Evolutionary conservation across 2,113 vertebrate species (phyloP).

Genomic region (Sterna hirundo): DNA sequence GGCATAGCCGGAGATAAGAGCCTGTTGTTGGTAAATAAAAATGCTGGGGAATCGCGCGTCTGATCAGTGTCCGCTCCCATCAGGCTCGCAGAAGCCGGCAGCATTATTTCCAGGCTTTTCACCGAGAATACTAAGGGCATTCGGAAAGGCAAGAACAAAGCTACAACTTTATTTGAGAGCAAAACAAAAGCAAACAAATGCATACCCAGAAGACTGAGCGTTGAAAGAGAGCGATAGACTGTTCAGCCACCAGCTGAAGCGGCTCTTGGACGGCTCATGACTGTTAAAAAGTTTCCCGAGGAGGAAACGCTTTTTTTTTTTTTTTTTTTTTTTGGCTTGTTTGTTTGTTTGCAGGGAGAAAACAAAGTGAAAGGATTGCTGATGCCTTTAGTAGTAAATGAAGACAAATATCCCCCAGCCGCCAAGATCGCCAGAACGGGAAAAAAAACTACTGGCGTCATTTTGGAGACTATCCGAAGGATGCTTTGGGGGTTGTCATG

Average conservation of each 20-base stretch:
- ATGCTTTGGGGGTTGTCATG: neutral
- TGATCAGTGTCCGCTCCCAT: constrained; percentile 10
- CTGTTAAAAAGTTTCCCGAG: constrained; percentile 46
- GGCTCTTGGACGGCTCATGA: constrained; percentile 21
- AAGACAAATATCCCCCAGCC: constrained; percentile 30
- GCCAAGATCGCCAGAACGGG: neutral
- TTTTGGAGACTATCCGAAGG: neutral
- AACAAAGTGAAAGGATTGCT: constrained; percentile 38
- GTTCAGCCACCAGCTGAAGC: neutral
- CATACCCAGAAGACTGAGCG: constrained; percentile 12
- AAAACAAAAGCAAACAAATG: constrained; percentile 55
- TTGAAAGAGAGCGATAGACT: constrained; percentile 8
- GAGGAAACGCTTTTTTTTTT: neutral
- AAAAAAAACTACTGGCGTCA: neutral
- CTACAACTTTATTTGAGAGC: constrained; percentile 43
- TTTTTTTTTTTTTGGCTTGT: neutral
- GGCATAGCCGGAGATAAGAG: constrained; percentile 15
- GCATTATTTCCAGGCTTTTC: constrained; percentile 39
- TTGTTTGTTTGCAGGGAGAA: constrained; percentile 21
- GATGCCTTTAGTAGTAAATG: constrained; percentile 59
- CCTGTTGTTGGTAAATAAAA: constrained; percentile 10
- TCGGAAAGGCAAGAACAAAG: constrained; percentile 42
- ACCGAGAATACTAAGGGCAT: constrained; percentile 26
- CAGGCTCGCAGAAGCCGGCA: constrained; percentile 13
- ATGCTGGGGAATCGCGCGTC: neutral